A percentile compares a stretch with the other conserved stretches of the same genome.
Evolutionary conservation across 23 tunicate species (phyloP).

Genomic region (Oikopleura dioica): DNA sequence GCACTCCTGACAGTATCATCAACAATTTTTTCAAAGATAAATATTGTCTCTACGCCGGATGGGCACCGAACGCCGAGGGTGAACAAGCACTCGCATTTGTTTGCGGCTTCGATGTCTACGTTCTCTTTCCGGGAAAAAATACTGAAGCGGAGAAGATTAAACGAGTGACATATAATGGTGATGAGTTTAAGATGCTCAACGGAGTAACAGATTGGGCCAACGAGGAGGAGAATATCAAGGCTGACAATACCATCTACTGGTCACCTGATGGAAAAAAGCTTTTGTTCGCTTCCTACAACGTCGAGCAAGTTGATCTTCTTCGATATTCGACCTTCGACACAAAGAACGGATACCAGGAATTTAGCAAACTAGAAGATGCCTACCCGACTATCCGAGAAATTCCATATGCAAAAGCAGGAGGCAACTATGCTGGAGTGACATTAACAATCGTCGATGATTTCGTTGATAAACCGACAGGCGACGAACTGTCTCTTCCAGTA

Average conservation of each 20-base stretch:
- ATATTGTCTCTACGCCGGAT: neutral
- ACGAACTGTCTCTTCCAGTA: neutral
- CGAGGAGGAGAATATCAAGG: constrained; percentile 2
- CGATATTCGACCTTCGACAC: neutral
- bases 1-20: too few relatives aligned
- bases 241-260: constrained; percentile 1
- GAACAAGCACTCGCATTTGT: neutral
- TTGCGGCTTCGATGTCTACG: neutral
- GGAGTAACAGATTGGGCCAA: constrained; percentile 5
- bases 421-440: neutral
- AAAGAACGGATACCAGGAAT: neutral
- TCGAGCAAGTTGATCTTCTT: neutral
- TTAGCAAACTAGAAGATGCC: neutral
- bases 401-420: constrained; percentile 9
- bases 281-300: neutral
- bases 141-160: too few relatives aligned
- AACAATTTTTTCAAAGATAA: too few relatives aligned
- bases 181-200: too few relatives aligned
- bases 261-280: neutral
- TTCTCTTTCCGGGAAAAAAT: too few relatives aligned
- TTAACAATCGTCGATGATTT: neutral
- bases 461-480: neutral
- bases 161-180: too few relatives aligned
- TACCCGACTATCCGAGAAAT: constrained; percentile 3
- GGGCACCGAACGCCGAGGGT: neutral